These are phyloP conservation scores for Drosophila merina DNA, from an alignment of 2,888 invertebrate genomes.

Conservation along the genomic window DNA sequence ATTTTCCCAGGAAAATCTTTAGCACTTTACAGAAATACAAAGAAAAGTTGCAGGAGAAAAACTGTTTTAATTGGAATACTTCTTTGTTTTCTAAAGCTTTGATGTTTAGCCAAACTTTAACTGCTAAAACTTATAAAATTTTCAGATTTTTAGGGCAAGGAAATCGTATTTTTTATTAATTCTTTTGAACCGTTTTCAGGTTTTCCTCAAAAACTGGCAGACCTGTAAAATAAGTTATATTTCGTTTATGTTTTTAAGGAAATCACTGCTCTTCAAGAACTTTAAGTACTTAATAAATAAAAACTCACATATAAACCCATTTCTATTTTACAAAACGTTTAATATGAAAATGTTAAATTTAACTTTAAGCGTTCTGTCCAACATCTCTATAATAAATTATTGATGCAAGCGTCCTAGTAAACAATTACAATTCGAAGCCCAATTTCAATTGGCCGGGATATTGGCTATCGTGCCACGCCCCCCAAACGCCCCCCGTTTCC, in stretches of 20 bases:
- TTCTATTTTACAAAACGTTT: no score
- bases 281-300: no score
- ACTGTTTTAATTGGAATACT: not conserved
- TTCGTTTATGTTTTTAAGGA: no score
- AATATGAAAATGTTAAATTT: not conserved
- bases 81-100: not conserved
- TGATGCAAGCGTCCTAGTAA: conserved; percentile 13
- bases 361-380: not conserved
- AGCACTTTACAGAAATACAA: not conserved
- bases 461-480: conserved; percentile 33
- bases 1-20: not conserved
- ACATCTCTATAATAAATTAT: conserved; percentile 11
- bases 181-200: no score
- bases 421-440: conserved; percentile 15
- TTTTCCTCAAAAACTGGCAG: no score
- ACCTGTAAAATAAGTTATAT: no score
- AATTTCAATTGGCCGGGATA: conserved; percentile 40
- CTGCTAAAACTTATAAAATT: no score
- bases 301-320: no score
- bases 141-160: no score
- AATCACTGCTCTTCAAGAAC: no score
- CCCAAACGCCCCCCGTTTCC: conserved; percentile 32
- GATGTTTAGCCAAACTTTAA: not conserved
- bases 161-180: no score
- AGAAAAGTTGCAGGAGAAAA: not conserved